Evolutionary conservation across 2,888 invertebrate species (phyloP).

Genomic region (Synergus itoensis): DNA sequence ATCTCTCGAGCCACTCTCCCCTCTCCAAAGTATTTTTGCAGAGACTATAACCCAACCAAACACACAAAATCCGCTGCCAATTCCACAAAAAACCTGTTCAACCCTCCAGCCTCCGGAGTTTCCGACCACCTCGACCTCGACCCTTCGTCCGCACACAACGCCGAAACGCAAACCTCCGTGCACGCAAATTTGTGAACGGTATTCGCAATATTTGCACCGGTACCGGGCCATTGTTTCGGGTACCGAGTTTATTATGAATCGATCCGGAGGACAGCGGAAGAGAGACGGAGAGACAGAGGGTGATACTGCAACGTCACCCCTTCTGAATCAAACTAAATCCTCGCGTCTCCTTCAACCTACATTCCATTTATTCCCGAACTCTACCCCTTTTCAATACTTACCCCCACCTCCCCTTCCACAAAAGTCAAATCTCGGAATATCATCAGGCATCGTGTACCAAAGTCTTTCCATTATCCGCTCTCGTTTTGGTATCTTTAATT

Average conservation of each 20-base stretch:
- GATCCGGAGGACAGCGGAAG: conserved; percentile 68
- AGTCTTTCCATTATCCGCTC: conserved; percentile 1
- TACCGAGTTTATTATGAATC: conserved; percentile 75
- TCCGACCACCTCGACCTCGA: conserved; percentile 45
- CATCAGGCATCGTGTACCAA: conserved; percentile 41
- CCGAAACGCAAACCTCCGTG: conserved; percentile 66
- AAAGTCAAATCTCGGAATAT: conserved; percentile 64
- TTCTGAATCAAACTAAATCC: conserved; percentile 68
- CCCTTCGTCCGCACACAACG: conserved; percentile 58
- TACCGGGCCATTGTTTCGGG: conserved; percentile 72
- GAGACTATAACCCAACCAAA: conserved; percentile 66
- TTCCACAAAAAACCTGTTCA: conserved; percentile 52
- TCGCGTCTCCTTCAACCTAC: conserved; percentile 57
- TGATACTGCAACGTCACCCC: conserved; percentile 73
- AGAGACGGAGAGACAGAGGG: conserved; percentile 64
- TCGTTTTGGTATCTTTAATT: not conserved
- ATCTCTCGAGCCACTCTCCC: conserved; percentile 51
- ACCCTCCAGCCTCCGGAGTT: conserved; percentile 45
- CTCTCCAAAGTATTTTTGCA: conserved; percentile 61
- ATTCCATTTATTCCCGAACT: conserved; percentile 50
- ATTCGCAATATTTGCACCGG: conserved; percentile 72
- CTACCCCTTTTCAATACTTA: conserved; percentile 61
- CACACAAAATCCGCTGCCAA: conserved; percentile 61
- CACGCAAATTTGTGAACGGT: conserved; percentile 74
- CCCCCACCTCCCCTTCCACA: conserved; percentile 47